Percentiles rank a stretch among this genome's conserved stretches.
Evolutionary conservation across 2,113 vertebrate species (phyloP).

Genomic region (Camelus dromedarius): DNA sequence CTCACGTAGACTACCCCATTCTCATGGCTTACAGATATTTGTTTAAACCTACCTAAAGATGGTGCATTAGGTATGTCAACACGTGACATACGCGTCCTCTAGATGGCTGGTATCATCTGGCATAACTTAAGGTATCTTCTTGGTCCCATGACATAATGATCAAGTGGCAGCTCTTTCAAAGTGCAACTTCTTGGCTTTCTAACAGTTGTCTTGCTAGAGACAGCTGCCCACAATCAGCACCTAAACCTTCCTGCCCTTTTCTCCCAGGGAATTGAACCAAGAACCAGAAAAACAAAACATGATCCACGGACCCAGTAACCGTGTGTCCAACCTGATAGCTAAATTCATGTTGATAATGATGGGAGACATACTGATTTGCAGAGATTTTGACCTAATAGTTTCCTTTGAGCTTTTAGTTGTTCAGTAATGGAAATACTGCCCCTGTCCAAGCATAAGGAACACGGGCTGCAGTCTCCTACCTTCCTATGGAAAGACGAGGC

Average conservation of each 20-base stretch:
- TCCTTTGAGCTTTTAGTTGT: conserved; percentile 15
- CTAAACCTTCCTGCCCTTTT: neutral
- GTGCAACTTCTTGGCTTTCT: neutral
- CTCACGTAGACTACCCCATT: neutral
- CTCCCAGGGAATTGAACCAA: neutral
- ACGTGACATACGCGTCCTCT: neutral
- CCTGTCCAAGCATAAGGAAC: neutral
- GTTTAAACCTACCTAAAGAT: neutral
- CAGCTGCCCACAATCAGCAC: neutral
- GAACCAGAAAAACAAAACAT: neutral
- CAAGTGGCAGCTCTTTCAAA: neutral
- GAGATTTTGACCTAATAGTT: neutral
- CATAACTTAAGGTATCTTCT: neutral
- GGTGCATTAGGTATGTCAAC: neutral
- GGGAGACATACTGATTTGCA: neutral
- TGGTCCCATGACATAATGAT: neutral
- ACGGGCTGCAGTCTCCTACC: neutral
- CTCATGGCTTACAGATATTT: neutral
- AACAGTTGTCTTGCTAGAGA: neutral
- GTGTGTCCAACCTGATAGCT: neutral
- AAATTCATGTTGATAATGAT: neutral
- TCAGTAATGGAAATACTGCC: neutral
- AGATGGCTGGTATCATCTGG: neutral
- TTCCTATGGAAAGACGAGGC: neutral
- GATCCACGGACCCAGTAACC: neutral